Percentiles rank a stretch among this genome's conserved stretches.
Evolutionary conservation across 1,140 invertebrate genomes (phyloP).

Genomic region (Ganaspis sp.): DNA sequence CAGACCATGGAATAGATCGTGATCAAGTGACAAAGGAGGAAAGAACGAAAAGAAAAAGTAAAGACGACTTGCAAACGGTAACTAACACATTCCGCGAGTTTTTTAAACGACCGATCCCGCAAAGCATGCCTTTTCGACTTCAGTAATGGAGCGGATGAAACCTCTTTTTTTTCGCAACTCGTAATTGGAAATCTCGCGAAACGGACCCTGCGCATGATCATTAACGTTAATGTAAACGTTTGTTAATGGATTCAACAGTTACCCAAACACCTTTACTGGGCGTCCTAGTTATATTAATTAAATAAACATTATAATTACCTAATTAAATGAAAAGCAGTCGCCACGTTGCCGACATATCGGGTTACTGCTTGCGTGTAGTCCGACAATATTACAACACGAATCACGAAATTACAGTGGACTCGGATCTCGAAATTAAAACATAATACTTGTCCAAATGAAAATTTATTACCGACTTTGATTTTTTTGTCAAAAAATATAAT

Average conservation of each 20-base stretch:
- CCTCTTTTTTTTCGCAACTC: conserved; percentile 14
- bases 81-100: conserved; percentile 14
- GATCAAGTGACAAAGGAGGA: conserved; percentile 20
- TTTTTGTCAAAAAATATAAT: background rate
- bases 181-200: conserved; percentile 37
- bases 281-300: conserved; percentile 68
- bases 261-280: conserved; percentile 59
- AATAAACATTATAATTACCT: conserved; percentile 65
- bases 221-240: conserved; percentile 71
- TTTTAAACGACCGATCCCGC: conserved; percentile 16
- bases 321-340: conserved; percentile 61
- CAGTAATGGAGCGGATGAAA: conserved; percentile 19
- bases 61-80: conserved; percentile 23
- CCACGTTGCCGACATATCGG: conserved; percentile 21
- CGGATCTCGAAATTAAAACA: background rate
- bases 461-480: background rate
- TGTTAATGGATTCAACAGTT: conserved; percentile 72
- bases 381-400: conserved; percentile 48
- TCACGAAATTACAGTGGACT: conserved; percentile 1
- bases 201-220: conserved; percentile 48
- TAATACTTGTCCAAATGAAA: background rate
- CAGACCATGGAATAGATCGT: conserved; percentile 22
- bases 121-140: conserved; percentile 19
- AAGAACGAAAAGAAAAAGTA: background rate
- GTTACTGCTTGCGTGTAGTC: conserved; percentile 43